Base-by-base conservation (phyloP, 2,888 invertebrate species). In the Helobdella robusta region DNA sequence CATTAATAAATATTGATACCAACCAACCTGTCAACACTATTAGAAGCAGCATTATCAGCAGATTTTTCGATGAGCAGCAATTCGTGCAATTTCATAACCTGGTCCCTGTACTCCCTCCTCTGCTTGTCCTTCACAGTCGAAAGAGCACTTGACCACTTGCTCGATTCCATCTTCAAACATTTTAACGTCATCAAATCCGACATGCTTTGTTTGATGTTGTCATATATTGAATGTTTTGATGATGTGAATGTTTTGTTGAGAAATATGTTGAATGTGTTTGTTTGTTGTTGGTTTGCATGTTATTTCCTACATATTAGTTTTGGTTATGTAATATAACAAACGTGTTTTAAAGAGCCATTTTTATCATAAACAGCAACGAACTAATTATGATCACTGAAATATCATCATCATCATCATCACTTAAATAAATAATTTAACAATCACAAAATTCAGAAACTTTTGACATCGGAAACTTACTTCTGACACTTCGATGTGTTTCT, bases 101-200 rank as follows among this genome's bases (percentile, higher is more conserved):
- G 92, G 73, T 90, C 85, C 63, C 90, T 84, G 77, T 91, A 92
- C 73, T 90, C 88, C 44, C 88, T 83, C 66, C 88, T 85, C 81
- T 94, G 94, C 54, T 88, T 87, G 70, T 89, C 87, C 74, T 87
- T 85, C 72, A 90, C 83, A 2, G 89, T 88, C 74, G 89, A 89
- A 62, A 94, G 82, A 81, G 90, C 88, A 56, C 80, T 81, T 56
- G 80, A 81, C 84, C 91, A 89, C 72, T 89, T 86, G 15, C 89
- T 89, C 64, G 88, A 87, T n/a, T 89, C 83, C 73, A 91, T 82
- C 73, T 89, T 86, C 75, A 44, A 44, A 34, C n/a, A 15, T 40
- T 8, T 15, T 15, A 52, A 15, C 11, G 11, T n/a, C 8, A 58
- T 34, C 5, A 40, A 59, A 36, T n/a, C n/a, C n/a, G n/a, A n/a